Percentiles rank a stretch among this genome's conserved stretches.
Evolutionary conservation across 2,113 vertebrate genomes (phyloP).

Genomic region (Leiothrix lutea): DNA sequence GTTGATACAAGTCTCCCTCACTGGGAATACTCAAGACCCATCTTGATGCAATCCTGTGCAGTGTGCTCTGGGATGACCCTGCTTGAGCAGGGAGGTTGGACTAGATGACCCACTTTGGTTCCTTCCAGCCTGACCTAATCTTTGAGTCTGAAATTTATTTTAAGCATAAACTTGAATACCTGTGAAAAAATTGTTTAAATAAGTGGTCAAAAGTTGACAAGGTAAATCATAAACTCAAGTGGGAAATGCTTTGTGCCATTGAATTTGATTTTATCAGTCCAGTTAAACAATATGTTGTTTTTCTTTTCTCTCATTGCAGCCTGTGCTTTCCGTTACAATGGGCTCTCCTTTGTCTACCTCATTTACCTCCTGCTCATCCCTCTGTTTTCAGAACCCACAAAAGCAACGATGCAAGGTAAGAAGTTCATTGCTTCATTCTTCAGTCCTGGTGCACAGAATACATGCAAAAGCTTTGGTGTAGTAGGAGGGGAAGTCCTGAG

Average conservation of each 20-base stretch:
- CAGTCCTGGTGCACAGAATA: background rate
- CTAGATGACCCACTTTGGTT: background rate
- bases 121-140: background rate
- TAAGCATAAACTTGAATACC: background rate
- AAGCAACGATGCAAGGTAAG: constrained; percentile 95
- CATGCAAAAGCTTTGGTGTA: background rate
- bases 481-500: background rate
- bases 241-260: background rate
- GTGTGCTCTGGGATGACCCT: background rate
- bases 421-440: background rate
- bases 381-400: constrained; percentile 92
- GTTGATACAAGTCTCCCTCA: background rate
- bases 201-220: background rate
- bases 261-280: background rate
- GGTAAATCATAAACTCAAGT: background rate
- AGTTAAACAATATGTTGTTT: background rate
- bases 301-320: constrained; percentile 72
- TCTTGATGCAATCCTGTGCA: background rate
- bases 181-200: background rate
- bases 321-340: constrained; percentile 97
- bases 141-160: background rate
- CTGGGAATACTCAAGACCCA: background rate
- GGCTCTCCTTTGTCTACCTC: constrained; percentile 98
- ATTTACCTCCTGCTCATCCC: constrained; percentile 97
- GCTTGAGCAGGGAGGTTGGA: background rate